Conservation (phyloP, 1,140 invertebrate genomes). For the Sycophila sp. region DNA sequence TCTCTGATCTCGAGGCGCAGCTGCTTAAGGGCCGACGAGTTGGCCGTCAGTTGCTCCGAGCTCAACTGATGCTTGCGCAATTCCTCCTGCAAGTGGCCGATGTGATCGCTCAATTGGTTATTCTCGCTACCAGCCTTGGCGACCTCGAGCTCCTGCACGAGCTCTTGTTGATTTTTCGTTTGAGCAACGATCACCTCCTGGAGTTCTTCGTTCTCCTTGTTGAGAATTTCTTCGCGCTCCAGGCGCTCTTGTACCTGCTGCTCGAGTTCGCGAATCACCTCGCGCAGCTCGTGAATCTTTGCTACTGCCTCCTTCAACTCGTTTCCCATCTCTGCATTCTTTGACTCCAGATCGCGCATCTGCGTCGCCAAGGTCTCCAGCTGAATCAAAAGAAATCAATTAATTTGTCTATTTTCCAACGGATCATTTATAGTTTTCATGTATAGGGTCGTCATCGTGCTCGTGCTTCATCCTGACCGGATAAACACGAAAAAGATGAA, state of each 20-base stretch:
- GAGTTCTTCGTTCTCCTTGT: constrained; percentile 62
- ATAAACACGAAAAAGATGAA: constrained; percentile 30
- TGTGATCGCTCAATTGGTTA: constrained; percentile 65
- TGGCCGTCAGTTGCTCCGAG: constrained; percentile 67
- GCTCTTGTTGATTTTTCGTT: constrained; percentile 66
- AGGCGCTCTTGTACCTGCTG: constrained; percentile 74
- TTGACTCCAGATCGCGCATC: constrained; percentile 69
- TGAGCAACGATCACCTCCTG: constrained; percentile 68
- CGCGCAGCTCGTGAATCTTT: constrained; percentile 76
- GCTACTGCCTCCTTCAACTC: constrained; percentile 77
- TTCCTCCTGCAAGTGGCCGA: constrained; percentile 69
- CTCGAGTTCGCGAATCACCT: constrained; percentile 81
- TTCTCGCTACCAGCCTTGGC: constrained; percentile 65
- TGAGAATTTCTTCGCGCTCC: constrained; percentile 63
- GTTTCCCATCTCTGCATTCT: constrained; percentile 70
- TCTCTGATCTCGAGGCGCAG: constrained; percentile 69
- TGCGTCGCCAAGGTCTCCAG: constrained; percentile 73
- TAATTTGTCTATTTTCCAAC: no score
- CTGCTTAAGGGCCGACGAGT: constrained; percentile 66
- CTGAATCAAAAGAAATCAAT: constrained; percentile 61
- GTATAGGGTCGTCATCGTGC: neutral
- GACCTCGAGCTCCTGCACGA: constrained; percentile 67
- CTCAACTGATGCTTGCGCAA: constrained; percentile 68
- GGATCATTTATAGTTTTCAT: no score
- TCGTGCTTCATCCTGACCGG: constrained; percentile 18